These are phyloP conservation scores for Myrmecophaga tridactyla DNA, from an alignment of 2,113 vertebrate species.

Conservation along the genomic window DNA sequence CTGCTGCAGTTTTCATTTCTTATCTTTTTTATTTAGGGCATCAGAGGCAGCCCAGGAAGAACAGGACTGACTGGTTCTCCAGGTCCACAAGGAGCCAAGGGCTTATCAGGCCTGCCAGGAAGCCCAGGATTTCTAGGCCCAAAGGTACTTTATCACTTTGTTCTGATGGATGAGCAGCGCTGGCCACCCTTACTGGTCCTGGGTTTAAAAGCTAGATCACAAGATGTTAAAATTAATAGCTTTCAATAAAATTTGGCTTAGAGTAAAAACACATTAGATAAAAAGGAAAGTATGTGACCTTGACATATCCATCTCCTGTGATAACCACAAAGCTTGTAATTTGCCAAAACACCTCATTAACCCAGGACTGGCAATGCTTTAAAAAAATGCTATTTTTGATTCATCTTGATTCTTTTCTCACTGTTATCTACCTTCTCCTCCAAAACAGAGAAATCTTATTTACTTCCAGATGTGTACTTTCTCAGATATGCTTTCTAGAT, in stretches of 20 bases:
- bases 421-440: not conserved
- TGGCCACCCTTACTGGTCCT: not conserved
- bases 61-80: constrained; percentile 88
- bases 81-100: constrained; percentile 88
- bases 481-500: not conserved
- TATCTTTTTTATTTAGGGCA: constrained; percentile 84
- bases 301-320: not conserved
- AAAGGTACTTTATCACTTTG: constrained; percentile 84
- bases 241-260: not conserved
- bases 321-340: not conserved
- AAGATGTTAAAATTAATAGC: not conserved
- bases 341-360: constrained; percentile 14
- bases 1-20: constrained; percentile 18
- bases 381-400: not conserved
- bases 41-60: constrained; percentile 85
- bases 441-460: not conserved
- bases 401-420: not conserved
- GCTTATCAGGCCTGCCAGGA: constrained; percentile 88
- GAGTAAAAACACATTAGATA: constrained; percentile 6
- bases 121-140: constrained; percentile 86
- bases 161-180: not conserved
- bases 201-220: not conserved
- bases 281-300: not conserved
- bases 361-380: not conserved
- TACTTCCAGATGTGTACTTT: not conserved